Evolutionary conservation across 2,113 vertebrate species (phyloP).

Genomic region (Saguinus midas): DNA sequence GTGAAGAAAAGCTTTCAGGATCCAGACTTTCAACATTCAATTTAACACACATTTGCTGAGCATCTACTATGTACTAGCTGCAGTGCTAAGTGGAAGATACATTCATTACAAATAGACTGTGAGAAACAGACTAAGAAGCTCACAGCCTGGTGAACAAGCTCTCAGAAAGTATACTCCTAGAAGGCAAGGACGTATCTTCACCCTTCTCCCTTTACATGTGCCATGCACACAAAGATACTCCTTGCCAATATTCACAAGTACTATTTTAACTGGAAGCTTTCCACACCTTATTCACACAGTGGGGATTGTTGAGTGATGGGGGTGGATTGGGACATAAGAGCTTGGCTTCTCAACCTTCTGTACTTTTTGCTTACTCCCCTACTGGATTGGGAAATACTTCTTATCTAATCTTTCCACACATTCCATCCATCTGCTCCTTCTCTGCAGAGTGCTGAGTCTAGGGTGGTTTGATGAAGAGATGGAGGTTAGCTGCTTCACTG

Average conservation of each 20-base stretch:
- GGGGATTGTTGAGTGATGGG: conserved; percentile 61
- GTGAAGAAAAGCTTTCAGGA: neutral
- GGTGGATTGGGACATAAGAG: neutral
- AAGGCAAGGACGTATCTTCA: neutral
- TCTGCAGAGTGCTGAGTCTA: conserved; percentile 21
- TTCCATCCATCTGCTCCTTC: conserved; percentile 22
- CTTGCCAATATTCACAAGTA: conserved; percentile 64
- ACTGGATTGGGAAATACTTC: conserved; percentile 38
- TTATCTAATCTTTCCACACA: conserved; percentile 66
- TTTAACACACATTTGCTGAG: neutral
- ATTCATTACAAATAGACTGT: neutral
- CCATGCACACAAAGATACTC: neutral
- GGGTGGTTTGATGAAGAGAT: neutral
- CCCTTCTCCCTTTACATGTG: neutral
- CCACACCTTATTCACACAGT: conserved; percentile 46
- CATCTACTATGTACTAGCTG: neutral
- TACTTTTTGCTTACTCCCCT: neutral
- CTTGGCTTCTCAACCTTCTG: conserved; percentile 51
- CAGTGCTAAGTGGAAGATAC: neutral
- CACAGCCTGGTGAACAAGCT: neutral
- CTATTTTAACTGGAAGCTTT: conserved; percentile 59
- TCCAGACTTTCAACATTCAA: neutral
- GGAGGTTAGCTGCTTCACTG: neutral
- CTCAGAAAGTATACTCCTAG: neutral
- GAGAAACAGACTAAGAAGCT: neutral